Base-by-base conservation (phyloP, 1,140 invertebrate species). In the Aleiodes sp. region DNA sequence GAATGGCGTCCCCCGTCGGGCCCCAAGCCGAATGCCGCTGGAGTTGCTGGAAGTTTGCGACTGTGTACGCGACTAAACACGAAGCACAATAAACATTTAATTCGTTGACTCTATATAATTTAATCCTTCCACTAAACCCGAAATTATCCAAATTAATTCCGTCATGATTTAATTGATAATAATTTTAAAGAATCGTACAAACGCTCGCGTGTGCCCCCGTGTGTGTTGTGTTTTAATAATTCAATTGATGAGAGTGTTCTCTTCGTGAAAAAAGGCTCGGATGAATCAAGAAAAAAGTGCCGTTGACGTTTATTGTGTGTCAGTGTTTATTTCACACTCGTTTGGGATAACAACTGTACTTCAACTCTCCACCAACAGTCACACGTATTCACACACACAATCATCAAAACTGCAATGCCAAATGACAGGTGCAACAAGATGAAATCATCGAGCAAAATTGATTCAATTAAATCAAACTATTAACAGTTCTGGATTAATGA, bases 241-340 rank as follows among this genome's bases (percentile, higher is more conserved):
- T 2, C 1, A 52, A 52, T 24, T 4, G 10, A 24, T 26, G 0
- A 72, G 70, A 56, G 9, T 39, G n/a, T n/a, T n/a, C n/a, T n/a
- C n/a, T n/a, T n/a, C n/a, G n/a, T n/a, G n/a, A n/a, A n/a, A n/a
- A n/a, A n/a, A n/a, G n/a, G n/a, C n/a, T n/a, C n/a, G n/a, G n/a
- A n/a, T n/a, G n/a, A n/a, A n/a, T n/a, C n/a, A n/a, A n/a, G n/a
- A n/a, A n/a, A n/a, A n/a, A n/a, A 69, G 77, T 80, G 76, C 75
- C 78, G 76, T 80, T 80, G 78, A 80, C 78, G 78, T 80, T 77
- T 80, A 69, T 64, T 78, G 75, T 79, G n/a, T n/a, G 78, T 80
- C 78, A 79, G 78, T 80, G 78, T 78, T 56, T 61, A 29, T 69
- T 41, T 26, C 12, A 29, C 16, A 59, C 16, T 65, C 4, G 28